Percentiles rank a stretch among this genome's conserved stretches.
Evolutionary conservation across 2,888 invertebrate genomes (phyloP).

Genomic region (Caenorhabditis sp.): DNA sequence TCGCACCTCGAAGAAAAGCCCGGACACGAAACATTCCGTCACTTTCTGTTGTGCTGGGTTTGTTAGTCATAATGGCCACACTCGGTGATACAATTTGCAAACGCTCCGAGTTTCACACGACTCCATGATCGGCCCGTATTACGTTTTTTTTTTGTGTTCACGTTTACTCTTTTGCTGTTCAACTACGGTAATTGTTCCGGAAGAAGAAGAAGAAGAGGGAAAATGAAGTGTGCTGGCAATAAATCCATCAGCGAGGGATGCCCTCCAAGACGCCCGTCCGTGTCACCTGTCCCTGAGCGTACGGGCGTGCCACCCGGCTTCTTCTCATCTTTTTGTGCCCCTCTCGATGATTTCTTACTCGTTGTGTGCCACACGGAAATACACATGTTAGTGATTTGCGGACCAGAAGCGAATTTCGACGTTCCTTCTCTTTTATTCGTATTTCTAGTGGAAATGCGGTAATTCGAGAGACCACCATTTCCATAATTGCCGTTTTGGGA

Average conservation of each 20-base stretch:
- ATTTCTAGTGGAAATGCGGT: too few species aligned
- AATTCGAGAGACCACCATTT: background rate
- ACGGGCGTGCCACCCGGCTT: slow-evolving; percentile 23
- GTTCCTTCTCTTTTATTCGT: background rate
- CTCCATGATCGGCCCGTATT: too few species aligned
- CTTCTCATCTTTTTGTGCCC: slow-evolving; percentile 2
- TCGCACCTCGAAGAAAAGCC: slow-evolving; percentile 3
- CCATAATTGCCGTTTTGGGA: background rate
- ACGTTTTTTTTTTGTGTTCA: background rate
- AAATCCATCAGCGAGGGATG: slow-evolving; percentile 23
- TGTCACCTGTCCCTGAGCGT: slow-evolving; percentile 30
- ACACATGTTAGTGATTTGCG: slow-evolving; percentile 1
- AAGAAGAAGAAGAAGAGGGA: background rate
- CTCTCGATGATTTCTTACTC: background rate
- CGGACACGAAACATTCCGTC: background rate
- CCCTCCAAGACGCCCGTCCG: background rate
- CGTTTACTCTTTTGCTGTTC: background rate
- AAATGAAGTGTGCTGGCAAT: background rate
- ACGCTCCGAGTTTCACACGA: background rate
- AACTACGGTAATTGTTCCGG: background rate
- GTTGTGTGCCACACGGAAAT: background rate
- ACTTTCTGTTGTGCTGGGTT: background rate
- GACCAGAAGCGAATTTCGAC: background rate
- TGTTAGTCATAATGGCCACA: slow-evolving; percentile 3
- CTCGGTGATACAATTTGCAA: slow-evolving; percentile 11